A percentile compares a stretch with the other conserved stretches of the same genome.
These are phyloP conservation scores for Lamproptera curius DNA, from an alignment of 2,888 invertebrate genomes.

Conservation along the genomic window DNA sequence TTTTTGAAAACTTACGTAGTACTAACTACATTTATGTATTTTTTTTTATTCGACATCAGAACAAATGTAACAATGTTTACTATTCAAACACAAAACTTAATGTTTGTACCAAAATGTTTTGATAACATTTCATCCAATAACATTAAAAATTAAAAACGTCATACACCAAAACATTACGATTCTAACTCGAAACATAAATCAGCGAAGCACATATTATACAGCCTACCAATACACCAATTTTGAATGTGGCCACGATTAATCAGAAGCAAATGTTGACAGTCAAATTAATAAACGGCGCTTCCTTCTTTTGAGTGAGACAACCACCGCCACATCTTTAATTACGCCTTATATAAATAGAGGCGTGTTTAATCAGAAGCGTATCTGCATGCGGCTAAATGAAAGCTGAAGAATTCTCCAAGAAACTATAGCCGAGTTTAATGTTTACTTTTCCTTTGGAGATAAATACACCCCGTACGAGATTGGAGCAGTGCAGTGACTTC, in stretches of 20 bases:
- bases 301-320: conserved; percentile 67
- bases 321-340: conserved; percentile 66
- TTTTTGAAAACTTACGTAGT: too few species aligned
- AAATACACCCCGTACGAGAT: conserved; percentile 42
- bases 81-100: too few species aligned
- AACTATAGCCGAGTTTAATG: conserved; percentile 54
- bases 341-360: conserved; percentile 61
- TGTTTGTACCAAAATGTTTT: too few species aligned
- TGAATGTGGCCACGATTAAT: conserved; percentile 49
- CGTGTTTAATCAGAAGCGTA: conserved; percentile 65
- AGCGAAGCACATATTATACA: too few species aligned
- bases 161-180: too few species aligned
- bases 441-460: conserved; percentile 49
- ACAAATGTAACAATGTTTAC: too few species aligned
- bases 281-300: conserved; percentile 70
- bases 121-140: too few species aligned
- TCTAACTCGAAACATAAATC: too few species aligned
- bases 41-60: too few species aligned
- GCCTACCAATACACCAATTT: too few species aligned
- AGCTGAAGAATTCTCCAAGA: conserved; percentile 68
- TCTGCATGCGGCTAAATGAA: conserved; percentile 67
- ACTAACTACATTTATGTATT: too few species aligned
- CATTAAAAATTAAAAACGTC: too few species aligned
- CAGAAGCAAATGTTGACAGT: conserved; percentile 68
- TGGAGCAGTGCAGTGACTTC: conserved; percentile 22